Base-by-base conservation (phyloP, 2,113 vertebrate genomes). In the Microcebus tavaratra region DNA sequence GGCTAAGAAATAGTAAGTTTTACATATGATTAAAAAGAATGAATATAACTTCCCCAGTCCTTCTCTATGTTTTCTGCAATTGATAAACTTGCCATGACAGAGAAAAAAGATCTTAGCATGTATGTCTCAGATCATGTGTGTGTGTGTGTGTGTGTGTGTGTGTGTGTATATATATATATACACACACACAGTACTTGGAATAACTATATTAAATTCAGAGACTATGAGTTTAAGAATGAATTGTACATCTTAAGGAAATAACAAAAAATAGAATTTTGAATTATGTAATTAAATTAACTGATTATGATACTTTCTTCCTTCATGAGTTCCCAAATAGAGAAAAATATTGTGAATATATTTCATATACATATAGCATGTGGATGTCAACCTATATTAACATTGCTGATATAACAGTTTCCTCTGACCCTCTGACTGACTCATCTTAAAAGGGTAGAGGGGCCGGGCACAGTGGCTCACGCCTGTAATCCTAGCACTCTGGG, bases 351-450 rank as follows among this genome's bases (percentile, higher is more conserved):
- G 31, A 79, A 34, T 65, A 39, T 42, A 88, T 83, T 88, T 76
- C 50, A 61, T 50, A 59, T 53, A 70, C 29, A 12, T 92, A 68
- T 20, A 92, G 23, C 48, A 53, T 91, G 68, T 27, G 14, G 25
- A 83, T 84, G 6, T 70, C 61, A 75, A 88, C 20, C 78, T 78
- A 88, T 50, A 17, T 82, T 45, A 95, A 82, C 48, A 88, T 6
- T 48, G 25, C 13, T 76, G 31, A 75, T 92, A 82, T 88, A 55
- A 81, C 87, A 81, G 82, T 67, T 76, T 95, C 79, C 63, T 82
- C 80, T 90, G 48, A 85, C 27, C 18, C 67, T 91, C 50, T 93
- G 34, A 84, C 11, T 53, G 76, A 84, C 15, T 88, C 83, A 61
- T 70, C 90, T 76, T 75, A 79, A 72, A 79, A 85, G 42, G 50